Base-by-base conservation (phyloP, 2,797 vertebrate genomes). In the Valencia hispanica region DNA sequence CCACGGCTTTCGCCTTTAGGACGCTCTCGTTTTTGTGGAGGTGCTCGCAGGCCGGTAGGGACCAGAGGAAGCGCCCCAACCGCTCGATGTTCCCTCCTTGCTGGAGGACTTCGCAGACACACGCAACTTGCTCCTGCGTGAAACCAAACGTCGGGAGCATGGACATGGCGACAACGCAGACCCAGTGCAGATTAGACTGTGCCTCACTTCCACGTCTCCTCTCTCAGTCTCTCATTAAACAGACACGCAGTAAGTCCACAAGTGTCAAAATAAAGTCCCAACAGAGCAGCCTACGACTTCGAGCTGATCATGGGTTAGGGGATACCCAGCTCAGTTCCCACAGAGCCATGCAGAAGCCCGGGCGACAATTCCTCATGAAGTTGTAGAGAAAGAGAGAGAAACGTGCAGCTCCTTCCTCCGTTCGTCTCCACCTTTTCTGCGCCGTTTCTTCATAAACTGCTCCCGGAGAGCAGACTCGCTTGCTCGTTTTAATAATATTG, bases 71-170 rank as follows among this genome's bases (percentile, higher is more conserved):
- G 78, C 98, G 96, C 12, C 98, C 98, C 91, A 99, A 88, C 81
- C 98, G 94, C 93, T 99, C 98, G 86, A 99, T 91, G 95, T 99
- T 99, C 43, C 97, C 98, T 70, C 98, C 98, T 85, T 99, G 98
- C 91, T 99, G 98, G 84, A 99, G 89, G 80, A 99, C 98, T 93
- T 99, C 98, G 90, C 98, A 99, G 59, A 99, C 98, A 87, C 98
- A 99, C 83, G 97, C 97, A 92, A 99, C 98, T 95, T 99, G 98
- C 95, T 99, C 98, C 96, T 99, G 98, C 82, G 97, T 99, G 98
- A 87, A 99, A 98, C 84, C 98, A 93, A 99, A 99, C 66, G 98
- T 98, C 87, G 97, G 97, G 89, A 99, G 96, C 97, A 99, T 97
- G 91, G 97, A 98, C 97, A 99, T 98, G 95, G 93, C 96, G 95